Conservation (phyloP, 2,113 vertebrate species). For the Muscicapa adusta region DNA sequence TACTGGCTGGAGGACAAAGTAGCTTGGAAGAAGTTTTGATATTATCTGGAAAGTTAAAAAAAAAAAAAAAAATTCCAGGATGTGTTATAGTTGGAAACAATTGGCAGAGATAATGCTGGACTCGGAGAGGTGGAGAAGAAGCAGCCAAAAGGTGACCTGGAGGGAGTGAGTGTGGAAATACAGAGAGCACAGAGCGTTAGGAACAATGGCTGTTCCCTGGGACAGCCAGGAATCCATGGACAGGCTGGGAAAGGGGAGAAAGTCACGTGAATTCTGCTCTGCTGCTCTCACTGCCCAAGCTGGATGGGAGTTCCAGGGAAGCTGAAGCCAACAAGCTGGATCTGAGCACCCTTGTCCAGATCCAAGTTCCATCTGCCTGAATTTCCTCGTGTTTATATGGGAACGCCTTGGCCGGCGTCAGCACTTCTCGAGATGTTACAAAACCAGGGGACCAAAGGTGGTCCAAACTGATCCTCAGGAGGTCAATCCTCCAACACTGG, state of each 20-base stretch:
- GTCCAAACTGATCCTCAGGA: background rate
- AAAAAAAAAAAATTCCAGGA: background rate
- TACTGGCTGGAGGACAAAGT: constrained; percentile 5
- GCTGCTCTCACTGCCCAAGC: background rate
- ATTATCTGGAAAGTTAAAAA: background rate
- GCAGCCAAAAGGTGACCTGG: constrained; percentile 41
- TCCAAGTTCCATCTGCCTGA: constrained; percentile 45
- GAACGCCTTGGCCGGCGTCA: background rate
- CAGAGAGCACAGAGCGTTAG: background rate
- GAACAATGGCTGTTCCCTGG: background rate
- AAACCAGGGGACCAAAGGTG: background rate
- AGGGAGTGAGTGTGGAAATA: background rate
- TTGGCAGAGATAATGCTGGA: constrained; percentile 6
- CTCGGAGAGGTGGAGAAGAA: background rate
- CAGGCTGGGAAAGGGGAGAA: background rate
- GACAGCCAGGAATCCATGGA: background rate
- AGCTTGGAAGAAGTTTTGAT: constrained; percentile 38
- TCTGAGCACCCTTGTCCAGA: background rate
- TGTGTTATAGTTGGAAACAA: constrained; percentile 50
- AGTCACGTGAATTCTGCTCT: background rate
- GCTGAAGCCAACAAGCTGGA: constrained; percentile 31
- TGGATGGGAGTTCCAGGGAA: background rate
- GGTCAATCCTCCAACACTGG: accelerated
- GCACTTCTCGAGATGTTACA: background rate
- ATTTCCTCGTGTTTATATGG: background rate